phyloP scores from a whole-genome alignment of 2,113 vertebrate genomes.

The Carlito syrichta region DNA sequence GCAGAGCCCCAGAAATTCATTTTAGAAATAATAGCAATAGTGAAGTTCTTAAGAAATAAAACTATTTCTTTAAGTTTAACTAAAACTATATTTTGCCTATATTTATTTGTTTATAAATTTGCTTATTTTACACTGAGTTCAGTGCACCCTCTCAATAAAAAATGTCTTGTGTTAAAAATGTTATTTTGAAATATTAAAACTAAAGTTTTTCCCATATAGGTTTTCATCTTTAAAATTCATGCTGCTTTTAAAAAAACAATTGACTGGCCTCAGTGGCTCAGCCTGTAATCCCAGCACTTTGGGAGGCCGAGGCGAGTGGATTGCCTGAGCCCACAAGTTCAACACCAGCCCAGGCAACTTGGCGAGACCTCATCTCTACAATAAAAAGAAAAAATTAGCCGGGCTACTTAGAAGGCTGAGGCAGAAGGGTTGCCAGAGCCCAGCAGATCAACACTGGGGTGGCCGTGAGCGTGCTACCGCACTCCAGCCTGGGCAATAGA shows the following conservation, averaged over 20 bases:
- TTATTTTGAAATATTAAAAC: neutral
- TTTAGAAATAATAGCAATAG: neutral
- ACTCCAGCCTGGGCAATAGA: too few relatives aligned
- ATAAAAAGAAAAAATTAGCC: too few relatives aligned
- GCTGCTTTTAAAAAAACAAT: neutral
- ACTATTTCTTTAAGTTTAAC: neutral
- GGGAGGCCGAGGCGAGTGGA: too few relatives aligned
- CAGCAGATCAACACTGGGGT: too few relatives aligned
- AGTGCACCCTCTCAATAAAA: neutral
- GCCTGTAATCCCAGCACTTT: too few relatives aligned
- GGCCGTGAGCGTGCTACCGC: too few relatives aligned
- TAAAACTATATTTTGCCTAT: neutral
- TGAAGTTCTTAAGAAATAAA: neutral
- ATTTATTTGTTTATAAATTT: neutral
- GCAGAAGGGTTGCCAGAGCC: too few relatives aligned
- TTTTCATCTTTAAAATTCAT: neutral
- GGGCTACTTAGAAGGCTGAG: too few relatives aligned
- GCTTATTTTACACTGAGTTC: neutral
- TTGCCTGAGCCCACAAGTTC: too few relatives aligned
- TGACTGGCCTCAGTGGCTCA: too few relatives aligned
- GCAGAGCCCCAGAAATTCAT: neutral
- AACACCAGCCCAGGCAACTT: too few relatives aligned
- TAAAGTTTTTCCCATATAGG: neutral
- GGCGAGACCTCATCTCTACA: too few relatives aligned
- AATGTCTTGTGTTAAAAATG: neutral